These are phyloP conservation scores for Conistra vaccinii DNA, from an alignment of 2,888 invertebrate genomes.

Conservation along the genomic window DNA sequence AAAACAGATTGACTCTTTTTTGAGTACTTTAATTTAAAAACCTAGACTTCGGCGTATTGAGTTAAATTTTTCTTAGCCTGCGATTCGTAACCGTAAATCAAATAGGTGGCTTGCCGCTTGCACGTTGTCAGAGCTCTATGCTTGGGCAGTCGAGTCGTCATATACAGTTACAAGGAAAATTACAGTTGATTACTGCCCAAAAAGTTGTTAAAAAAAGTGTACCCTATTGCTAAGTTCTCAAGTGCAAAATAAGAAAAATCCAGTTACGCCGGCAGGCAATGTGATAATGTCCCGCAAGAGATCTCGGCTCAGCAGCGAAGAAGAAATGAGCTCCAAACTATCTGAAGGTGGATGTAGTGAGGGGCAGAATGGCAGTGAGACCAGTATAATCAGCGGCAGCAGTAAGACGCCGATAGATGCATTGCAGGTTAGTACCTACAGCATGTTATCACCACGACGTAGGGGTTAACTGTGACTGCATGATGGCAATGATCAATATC, in stretches of 20 bases:
- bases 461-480: background rate
- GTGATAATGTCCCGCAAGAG: slow-evolving; percentile 88
- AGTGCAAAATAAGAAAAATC: slow-evolving; percentile 34
- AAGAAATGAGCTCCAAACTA: slow-evolving; percentile 83
- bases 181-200: slow-evolving; percentile 28
- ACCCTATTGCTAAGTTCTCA: slow-evolving; percentile 13
- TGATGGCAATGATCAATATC: background rate
- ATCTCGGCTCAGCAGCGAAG: slow-evolving; percentile 76
- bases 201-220: slow-evolving; percentile 29
- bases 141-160: slow-evolving; percentile 44
- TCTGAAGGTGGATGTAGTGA: slow-evolving; percentile 76
- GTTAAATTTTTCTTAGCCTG: slow-evolving; percentile 34
- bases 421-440: slow-evolving; percentile 73
- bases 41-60: slow-evolving; percentile 8
- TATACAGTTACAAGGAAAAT: slow-evolving; percentile 39
- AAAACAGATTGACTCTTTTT: background rate
- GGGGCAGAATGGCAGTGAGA: slow-evolving; percentile 80
- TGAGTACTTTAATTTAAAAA: slow-evolving; percentile 24
- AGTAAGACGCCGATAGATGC: slow-evolving; percentile 71
- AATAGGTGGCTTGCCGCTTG: slow-evolving; percentile 46
- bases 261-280: slow-evolving; percentile 70
- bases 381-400: slow-evolving; percentile 76
- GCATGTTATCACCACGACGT: background rate
- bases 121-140: slow-evolving; percentile 44
- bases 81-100: slow-evolving; percentile 57